Conservation (phyloP, 2,797 vertebrate genomes). For the Enteromius anoplus region DNA sequence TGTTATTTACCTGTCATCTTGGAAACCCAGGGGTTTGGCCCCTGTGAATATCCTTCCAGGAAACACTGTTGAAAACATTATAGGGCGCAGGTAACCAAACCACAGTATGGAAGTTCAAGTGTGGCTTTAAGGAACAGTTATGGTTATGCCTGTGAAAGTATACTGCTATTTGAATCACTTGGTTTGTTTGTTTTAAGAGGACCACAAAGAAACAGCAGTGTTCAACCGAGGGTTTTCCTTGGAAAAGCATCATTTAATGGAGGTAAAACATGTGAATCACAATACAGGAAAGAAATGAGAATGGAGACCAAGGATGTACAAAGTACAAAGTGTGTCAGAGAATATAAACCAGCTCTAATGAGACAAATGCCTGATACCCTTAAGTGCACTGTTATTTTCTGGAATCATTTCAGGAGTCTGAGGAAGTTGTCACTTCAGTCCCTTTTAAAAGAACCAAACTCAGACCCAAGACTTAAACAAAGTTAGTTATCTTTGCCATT, state of each 20-base stretch:
- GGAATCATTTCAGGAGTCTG: neutral
- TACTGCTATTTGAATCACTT: slow-evolving; percentile 1
- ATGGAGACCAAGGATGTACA: slow-evolving; percentile 9
- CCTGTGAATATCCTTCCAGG: slow-evolving; percentile 29
- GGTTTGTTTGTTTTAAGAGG: slow-evolving; percentile 26
- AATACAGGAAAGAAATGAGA: slow-evolving; percentile 1
- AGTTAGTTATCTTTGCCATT: neutral
- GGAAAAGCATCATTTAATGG: slow-evolving; percentile 2
- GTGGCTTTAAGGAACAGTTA: slow-evolving; percentile 40
- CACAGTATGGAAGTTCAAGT: slow-evolving; percentile 20
- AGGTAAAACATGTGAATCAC: neutral
- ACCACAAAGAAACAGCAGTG: slow-evolving; percentile 31
- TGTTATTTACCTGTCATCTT: slow-evolving; percentile 49
- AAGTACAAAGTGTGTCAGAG: slow-evolving; percentile 1
- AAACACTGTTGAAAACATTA: slow-evolving; percentile 56
- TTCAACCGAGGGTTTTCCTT: slow-evolving; percentile 15
- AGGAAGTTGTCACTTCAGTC: neutral
- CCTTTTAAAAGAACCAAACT: neutral
- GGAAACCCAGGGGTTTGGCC: slow-evolving; percentile 41
- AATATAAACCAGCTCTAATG: slow-evolving; percentile 17
- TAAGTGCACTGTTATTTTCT: neutral
- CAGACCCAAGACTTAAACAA: neutral
- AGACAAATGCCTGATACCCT: neutral
- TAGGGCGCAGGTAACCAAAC: slow-evolving; percentile 45
- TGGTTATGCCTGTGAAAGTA: neutral